Percentiles rank a stretch among this genome's conserved stretches.
Conservation (phyloP, 2,888 invertebrate species). For the Bugula neritina region DNA sequence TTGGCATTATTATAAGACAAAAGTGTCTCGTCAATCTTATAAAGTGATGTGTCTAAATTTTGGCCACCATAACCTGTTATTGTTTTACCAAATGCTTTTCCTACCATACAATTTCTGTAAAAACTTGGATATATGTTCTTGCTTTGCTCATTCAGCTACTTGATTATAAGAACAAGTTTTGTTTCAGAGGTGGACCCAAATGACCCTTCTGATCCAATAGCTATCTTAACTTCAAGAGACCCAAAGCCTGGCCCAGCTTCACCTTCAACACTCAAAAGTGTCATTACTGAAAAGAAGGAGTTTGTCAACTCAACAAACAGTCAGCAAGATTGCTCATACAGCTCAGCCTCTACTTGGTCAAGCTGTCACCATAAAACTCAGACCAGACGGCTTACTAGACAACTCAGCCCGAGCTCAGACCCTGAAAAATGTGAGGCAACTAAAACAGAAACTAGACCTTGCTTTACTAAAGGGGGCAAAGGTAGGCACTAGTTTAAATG, state of each 20-base stretch:
- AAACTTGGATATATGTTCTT: no score
- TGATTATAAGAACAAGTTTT: no score
- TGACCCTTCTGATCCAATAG: background rate
- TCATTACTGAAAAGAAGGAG: no score
- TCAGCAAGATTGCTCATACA: slow-evolving; percentile 22
- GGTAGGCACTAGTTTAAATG: background rate
- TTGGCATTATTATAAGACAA: no score
- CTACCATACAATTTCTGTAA: no score
- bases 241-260: background rate
- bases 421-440: background rate
- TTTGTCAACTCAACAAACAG: no score
- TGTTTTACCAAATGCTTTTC: no score
- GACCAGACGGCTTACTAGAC: background rate
- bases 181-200: background rate
- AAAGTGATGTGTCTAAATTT: no score
- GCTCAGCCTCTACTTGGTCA: slow-evolving; percentile 10
- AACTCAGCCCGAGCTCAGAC: background rate
- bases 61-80: no score
- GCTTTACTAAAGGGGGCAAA: slow-evolving; percentile 17
- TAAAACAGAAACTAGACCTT: background rate
- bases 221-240: background rate
- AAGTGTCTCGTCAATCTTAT: no score
- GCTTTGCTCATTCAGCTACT: no score
- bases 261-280: no score
- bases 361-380: slow-evolving; percentile 7